These are phyloP conservation scores for Lipotes vexillifer DNA, from an alignment of 2,113 vertebrate genomes.

Conservation along the genomic window DNA sequence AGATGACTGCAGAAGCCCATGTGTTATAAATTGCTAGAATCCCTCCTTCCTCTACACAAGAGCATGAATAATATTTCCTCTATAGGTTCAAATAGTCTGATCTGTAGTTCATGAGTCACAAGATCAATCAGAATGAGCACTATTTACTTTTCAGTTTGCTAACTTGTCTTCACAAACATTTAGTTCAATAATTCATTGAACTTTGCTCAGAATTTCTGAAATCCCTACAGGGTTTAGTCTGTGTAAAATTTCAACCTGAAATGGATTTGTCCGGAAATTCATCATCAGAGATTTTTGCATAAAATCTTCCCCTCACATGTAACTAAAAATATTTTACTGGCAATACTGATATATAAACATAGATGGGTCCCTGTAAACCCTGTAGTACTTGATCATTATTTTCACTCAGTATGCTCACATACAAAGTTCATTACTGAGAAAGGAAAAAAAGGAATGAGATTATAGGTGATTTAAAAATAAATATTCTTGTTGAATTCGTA, in stretches of 20 bases:
- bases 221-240: background rate
- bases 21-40: background rate
- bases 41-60: background rate
- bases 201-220: slow-evolving; percentile 17
- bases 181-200: background rate
- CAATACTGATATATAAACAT: background rate
- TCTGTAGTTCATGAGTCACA: background rate
- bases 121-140: background rate
- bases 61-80: background rate
- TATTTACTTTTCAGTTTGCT: background rate
- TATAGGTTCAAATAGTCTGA: background rate
- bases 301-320: background rate
- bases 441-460: background rate
- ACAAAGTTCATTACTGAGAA: background rate
- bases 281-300: background rate
- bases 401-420: background rate
- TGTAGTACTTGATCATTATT: background rate
- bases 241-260: background rate
- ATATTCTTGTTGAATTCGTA: background rate
- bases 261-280: background rate
- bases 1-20: background rate
- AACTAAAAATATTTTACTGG: background rate
- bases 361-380: background rate
- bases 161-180: background rate
- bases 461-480: background rate